These are phyloP conservation scores for Trinorchestia longiramus DNA, from an alignment of 1,140 invertebrate species.

Conservation along the genomic window DNA sequence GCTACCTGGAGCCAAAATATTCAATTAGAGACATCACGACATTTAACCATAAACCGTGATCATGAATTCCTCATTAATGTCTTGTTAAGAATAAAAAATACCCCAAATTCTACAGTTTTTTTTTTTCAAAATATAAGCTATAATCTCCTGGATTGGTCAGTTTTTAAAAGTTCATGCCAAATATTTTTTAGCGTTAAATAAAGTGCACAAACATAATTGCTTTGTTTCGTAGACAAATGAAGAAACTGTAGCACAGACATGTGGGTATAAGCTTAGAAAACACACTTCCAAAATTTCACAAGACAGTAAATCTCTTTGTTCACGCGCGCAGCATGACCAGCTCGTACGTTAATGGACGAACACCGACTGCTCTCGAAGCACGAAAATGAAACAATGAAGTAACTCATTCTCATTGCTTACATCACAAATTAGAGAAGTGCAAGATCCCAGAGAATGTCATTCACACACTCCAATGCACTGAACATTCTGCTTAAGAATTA, in stretches of 20 bases:
- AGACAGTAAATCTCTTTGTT: not conserved
- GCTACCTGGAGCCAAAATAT: too few species aligned
- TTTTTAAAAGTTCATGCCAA: not conserved
- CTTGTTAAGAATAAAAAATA: not conserved
- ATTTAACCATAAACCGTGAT: too few species aligned
- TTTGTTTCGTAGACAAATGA: too few species aligned
- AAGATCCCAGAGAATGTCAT: not conserved
- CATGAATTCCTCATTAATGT: too few species aligned
- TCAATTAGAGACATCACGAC: too few species aligned
- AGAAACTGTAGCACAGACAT: too few species aligned
- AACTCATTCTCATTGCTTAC: not conserved
- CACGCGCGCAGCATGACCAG: not conserved
- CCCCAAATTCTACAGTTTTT: not conserved
- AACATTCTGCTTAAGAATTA: not conserved
- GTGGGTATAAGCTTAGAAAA: not conserved
- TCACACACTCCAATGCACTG: not conserved
- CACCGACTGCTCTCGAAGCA: not conserved
- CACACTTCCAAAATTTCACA: not conserved
- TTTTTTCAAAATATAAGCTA: not conserved
- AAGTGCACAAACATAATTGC: too few species aligned
- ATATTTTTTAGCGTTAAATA: too few species aligned
- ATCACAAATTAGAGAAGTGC: not conserved
- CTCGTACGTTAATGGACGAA: not conserved
- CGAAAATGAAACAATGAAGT: not conserved
- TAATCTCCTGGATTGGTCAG: not conserved